Evolutionary conservation across 1,140 invertebrate species (phyloP), one percentile per base, ranked within the genome.

Genomic region (Drosophila hydei): DNA sequence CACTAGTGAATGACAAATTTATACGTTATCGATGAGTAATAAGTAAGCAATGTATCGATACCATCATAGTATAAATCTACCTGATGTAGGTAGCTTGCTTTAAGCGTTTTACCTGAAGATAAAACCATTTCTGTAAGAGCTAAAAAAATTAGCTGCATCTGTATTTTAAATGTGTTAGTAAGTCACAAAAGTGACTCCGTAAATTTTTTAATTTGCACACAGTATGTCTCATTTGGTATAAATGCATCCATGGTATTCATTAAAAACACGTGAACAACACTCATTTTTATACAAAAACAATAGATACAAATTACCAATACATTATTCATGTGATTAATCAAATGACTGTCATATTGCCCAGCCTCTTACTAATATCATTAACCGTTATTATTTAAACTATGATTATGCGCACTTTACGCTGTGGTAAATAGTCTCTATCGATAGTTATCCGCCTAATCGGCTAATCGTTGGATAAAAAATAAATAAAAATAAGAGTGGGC

Each of bases 1-100:
- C 3, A n/a, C 16, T 7, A 8, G 79, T 11, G 79, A 83, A 77
- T 77, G 61, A 30, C 61, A 51, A 58, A 40, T 6, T 21, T 3
- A 9, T 45, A 16, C 19, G 52, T 52, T 25, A 59, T 58, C 62
- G 61, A 65, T 72, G 64, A n/a, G 4, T 18, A 52, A 30, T 48
- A 1, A 8, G 27, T 9, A 27, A 38, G 27, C 21, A 30, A 45
- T 30, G 36, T 42, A 43, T 58, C 19, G 52, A 36, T 18, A 18
- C 21, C 8, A 27, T 27, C 9, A 33, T 33, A 33, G 30, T 33
- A 4, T 23, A 8, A 9, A 55, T 21, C 19, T 43, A 43, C 42
- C 42, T 21, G 19, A 3, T 47, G 21, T 11, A 12, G 5, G 45
- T 6, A 21, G 4, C 30, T 48, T 38, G 50, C n/a, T 38, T 61